phyloP scores from a whole-genome alignment of 2,113 vertebrate genomes.

The Corythornis vintsioides region DNA sequence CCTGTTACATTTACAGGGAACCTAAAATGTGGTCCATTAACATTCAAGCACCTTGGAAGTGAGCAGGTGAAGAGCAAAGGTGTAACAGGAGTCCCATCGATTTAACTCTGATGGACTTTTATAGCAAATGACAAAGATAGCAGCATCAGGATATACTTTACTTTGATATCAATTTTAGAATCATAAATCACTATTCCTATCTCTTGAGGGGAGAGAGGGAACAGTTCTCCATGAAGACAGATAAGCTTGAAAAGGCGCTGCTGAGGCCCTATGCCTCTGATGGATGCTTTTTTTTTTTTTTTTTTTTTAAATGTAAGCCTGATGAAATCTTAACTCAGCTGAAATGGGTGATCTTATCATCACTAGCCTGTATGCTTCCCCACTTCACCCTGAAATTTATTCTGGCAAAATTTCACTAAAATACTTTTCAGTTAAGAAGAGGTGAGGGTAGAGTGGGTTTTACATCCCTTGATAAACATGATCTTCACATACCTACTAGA shows the following conservation, averaged over 20 bases:
- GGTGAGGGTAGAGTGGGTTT: conserved; percentile 3
- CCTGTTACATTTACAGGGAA: background rate
- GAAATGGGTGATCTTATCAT: conserved; percentile 50
- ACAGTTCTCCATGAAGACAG: background rate
- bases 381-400: conserved; percentile 33
- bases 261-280: conserved; percentile 5
- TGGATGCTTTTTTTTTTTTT: background rate
- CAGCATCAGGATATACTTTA: background rate
- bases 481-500: background rate
- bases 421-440: conserved; percentile 29
- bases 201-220: background rate
- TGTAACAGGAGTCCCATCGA: background rate
- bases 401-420: conserved; percentile 34
- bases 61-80: background rate
- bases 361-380: conserved; percentile 8
- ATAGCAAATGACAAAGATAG: background rate
- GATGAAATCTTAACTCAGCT: conserved; percentile 52
- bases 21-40: background rate
- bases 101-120: background rate
- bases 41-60: background rate
- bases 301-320: background rate
- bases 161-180: background rate
- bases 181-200: background rate
- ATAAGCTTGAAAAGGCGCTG: conserved; percentile 10
- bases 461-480: conserved; percentile 34